phyloP scores from a whole-genome alignment of 1,140 invertebrate species.

The Luehdorfia chinensis region DNA sequence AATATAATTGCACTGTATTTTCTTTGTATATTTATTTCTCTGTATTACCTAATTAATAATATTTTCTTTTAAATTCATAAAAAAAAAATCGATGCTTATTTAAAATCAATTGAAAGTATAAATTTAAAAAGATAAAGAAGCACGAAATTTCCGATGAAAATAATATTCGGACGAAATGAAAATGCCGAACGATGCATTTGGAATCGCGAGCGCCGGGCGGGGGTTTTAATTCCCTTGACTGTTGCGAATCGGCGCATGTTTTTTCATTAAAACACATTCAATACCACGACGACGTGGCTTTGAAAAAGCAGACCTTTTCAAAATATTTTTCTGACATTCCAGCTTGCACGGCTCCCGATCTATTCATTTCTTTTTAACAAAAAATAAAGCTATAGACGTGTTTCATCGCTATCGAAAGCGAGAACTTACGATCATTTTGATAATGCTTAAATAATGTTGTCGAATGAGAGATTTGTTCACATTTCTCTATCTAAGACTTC shows the following conservation, averaged over 20 bases:
- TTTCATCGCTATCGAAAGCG: constrained; percentile 24
- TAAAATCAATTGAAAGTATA: constrained; percentile 39
- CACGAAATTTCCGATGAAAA: constrained; percentile 50
- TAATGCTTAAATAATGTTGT: constrained; percentile 3
- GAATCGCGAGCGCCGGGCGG: constrained; percentile 52
- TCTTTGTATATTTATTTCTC: too few species aligned
- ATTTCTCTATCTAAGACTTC: too few species aligned
- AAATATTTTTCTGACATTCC: constrained; percentile 70
- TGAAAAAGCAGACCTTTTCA: constrained; percentile 72
- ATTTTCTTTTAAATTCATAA: too few species aligned
- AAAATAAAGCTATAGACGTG: constrained; percentile 57
- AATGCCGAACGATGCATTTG: constrained; percentile 67
- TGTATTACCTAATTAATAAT: too few species aligned
- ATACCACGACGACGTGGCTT: constrained; percentile 71
- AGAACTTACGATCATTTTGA: constrained; percentile 6
- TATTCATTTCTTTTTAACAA: constrained; percentile 57
- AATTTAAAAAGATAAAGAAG: constrained; percentile 46
- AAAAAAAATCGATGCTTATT: too few species aligned
- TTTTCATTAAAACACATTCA: constrained; percentile 77
- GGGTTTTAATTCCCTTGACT: constrained; percentile 74
- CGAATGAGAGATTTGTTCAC: background rate
- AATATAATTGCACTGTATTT: too few species aligned
- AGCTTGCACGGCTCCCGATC: constrained; percentile 47
- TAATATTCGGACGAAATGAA: constrained; percentile 67
- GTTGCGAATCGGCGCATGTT: constrained; percentile 75